Base-by-base conservation (phyloP, 2,888 invertebrate species). In the Phalera bucephala region DNA sequence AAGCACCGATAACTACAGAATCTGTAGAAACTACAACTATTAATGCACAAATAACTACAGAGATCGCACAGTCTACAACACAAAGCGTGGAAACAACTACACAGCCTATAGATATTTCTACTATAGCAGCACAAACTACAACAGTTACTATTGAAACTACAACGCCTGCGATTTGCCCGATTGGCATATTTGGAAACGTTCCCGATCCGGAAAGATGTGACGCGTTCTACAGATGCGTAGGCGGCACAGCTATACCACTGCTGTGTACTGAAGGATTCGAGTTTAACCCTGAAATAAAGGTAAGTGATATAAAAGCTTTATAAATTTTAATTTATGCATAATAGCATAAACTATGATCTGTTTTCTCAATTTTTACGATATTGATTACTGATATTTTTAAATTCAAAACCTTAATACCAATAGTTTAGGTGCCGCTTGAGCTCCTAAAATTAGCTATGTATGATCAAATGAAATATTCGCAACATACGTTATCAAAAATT, bases 241-340 rank as follows among this genome's bases (percentile, higher is more conserved):
- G 47, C 1, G 74, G 72, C 0, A 37, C 25, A 1, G 44, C 58
- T 0, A 48, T 64, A n/a, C 56, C 45, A 5, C 33, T 69, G 6
- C 51, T 33, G 23, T 75, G 76, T 31, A 47, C 46, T 1, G 39
- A 44, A 1, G 70, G 69, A 1, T 60, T 52, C 3, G 72, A 76
- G 33, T 76, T 60, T 13, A 59, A 70, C 33, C 47, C 51, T 1
- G 17, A 21, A 1, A 0, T 8, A 2, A 23, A 0, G 10, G 52
- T 52, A 19, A 38, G 39, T 36, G n/a, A n/a, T n/a, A n/a, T n/a
- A n/a, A n/a, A n/a, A n/a, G n/a, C n/a, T n/a, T n/a, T n/a, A n/a
- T n/a, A n/a, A n/a, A n/a, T n/a, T n/a, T n/a, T n/a, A n/a, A n/a
- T n/a, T n/a, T n/a, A n/a, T n/a, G n/a, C n/a, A n/a, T n/a, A n/a